Percentiles rank a stretch among this genome's conserved stretches.
Evolutionary conservation across 2,797 vertebrate species (phyloP).

Genomic region (Otolemur crassicaudatus): DNA sequence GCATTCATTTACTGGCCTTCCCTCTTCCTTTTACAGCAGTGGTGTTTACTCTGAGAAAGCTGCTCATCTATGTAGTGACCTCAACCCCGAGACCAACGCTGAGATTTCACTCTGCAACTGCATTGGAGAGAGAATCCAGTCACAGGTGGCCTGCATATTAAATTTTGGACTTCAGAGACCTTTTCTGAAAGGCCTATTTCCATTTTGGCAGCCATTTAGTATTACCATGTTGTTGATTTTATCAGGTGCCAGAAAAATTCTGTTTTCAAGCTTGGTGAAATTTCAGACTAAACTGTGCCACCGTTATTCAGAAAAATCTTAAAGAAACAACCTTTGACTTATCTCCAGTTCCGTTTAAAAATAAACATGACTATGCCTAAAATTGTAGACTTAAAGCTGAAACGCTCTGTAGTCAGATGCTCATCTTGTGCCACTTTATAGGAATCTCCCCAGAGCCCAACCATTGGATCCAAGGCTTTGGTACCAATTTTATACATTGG

Average conservation of each 20-base stretch:
- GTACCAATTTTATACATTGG: conserved; percentile 57
- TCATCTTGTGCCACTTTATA: not conserved
- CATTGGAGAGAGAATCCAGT: not conserved
- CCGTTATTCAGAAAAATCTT: conserved; percentile 2
- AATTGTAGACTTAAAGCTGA: not conserved
- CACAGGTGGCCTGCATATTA: not conserved
- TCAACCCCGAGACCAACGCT: not conserved
- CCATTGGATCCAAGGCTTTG: not conserved
- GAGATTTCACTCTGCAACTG: not conserved
- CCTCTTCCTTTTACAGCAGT: not conserved
- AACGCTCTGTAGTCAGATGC: not conserved
- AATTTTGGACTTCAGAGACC: not conserved
- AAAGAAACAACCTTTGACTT: not conserved
- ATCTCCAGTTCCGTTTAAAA: not conserved
- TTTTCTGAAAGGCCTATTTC: not conserved
- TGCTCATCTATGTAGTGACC: not conserved
- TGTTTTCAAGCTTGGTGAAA: not conserved
- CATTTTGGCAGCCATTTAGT: not conserved
- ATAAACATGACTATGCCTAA: not conserved
- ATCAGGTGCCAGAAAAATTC: not conserved
- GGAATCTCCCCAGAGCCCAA: conserved; percentile 7
- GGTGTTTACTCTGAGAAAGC: not conserved
- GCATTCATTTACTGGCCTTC: not conserved
- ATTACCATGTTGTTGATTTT: not conserved
- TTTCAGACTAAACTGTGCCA: not conserved